phyloP scores from a whole-genome alignment of 2,113 vertebrate genomes.

The Typhlomys cinereus region DNA sequence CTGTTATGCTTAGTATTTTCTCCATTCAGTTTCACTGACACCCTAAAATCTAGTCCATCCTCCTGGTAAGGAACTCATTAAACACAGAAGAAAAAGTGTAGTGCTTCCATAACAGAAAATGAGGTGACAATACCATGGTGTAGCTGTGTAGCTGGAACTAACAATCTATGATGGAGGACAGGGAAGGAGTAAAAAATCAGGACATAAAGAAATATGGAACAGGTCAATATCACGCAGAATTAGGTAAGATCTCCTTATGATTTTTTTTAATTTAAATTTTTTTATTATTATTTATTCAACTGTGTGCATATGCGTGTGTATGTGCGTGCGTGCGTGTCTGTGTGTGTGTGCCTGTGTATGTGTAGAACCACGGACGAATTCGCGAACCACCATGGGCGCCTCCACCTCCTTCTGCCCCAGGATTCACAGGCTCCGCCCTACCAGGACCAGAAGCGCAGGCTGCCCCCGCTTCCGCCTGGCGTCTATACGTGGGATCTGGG shows the following conservation, averaged over 20 bases:
- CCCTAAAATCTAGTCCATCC: not conserved
- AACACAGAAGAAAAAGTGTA: not conserved
- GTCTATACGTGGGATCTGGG: no score
- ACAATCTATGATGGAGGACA: not conserved
- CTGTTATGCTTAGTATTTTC: not conserved
- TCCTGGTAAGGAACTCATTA: not conserved
- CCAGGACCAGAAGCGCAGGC: no score
- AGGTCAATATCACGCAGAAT: not conserved
- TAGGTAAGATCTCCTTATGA: not conserved
- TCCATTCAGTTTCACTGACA: not conserved
- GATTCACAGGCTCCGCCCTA: no score
- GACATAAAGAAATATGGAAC: not conserved
- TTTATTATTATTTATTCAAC: no score
- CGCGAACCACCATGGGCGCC: no score
- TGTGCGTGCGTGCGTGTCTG: no score
- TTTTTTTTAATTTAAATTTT: no score
- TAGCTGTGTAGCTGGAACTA: not conserved
- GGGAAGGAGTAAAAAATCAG: not conserved
- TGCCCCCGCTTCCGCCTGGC: no score
- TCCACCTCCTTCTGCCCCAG: no score
- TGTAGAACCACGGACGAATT: no score
- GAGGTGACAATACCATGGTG: not conserved
- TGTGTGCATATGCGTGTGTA: no score
- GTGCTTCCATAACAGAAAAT: not conserved
- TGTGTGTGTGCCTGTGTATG: no score